A percentile compares a stretch with the other conserved stretches of the same genome.
Conservation (phyloP, 2,888 invertebrate species). For the Malacosoma neustria region DNA sequence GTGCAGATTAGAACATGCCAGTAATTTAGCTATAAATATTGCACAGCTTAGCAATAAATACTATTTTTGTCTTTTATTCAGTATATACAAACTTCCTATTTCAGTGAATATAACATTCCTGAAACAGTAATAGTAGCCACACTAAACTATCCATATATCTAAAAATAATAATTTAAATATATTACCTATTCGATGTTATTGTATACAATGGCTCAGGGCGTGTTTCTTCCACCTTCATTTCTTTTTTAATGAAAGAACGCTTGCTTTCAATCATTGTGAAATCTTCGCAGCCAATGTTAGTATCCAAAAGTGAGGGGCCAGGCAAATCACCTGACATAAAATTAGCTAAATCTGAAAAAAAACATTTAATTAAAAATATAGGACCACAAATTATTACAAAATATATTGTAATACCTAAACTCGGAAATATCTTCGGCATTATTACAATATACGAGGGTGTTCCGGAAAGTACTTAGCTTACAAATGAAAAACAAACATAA, state of each 20-base stretch:
- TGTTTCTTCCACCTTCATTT: slow-evolving; percentile 38
- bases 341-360: slow-evolving; percentile 29
- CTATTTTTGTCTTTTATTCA: too few relatives aligned
- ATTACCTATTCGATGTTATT: slow-evolving; percentile 51
- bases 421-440: too few relatives aligned
- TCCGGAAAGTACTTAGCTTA: not conserved
- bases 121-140: too few relatives aligned
- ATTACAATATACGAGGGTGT: not conserved
- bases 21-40: too few relatives aligned
- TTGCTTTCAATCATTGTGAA: slow-evolving; percentile 55
- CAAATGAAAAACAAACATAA: not conserved
- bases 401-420: too few relatives aligned
- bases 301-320: slow-evolving; percentile 35
- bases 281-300: slow-evolving; percentile 24
- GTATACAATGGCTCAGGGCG: slow-evolving; percentile 47
- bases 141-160: too few relatives aligned
- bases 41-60: too few relatives aligned
- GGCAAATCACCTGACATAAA: slow-evolving; percentile 28
- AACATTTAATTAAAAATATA: too few relatives aligned
- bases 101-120: too few relatives aligned
- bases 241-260: slow-evolving; percentile 39
- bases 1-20: too few relatives aligned
- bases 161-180: not conserved
- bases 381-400: too few relatives aligned
- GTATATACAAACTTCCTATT: too few relatives aligned